These are phyloP conservation scores for Hemithea aestivaria DNA, from an alignment of 2,888 invertebrate genomes.

Conservation along the genomic window DNA sequence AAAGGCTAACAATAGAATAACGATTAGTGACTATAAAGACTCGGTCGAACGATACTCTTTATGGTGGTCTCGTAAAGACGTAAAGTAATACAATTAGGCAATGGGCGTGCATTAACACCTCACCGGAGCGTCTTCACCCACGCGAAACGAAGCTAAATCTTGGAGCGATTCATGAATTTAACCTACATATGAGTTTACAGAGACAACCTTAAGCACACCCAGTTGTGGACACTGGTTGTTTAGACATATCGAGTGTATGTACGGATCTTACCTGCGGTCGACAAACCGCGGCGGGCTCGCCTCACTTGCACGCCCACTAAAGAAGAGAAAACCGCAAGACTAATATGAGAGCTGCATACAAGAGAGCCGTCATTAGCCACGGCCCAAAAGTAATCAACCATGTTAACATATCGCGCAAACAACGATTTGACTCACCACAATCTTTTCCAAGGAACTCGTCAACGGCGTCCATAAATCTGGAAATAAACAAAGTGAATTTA, in stretches of 20 bases:
- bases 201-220: conserved; percentile 35
- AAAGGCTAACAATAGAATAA: conserved; percentile 50
- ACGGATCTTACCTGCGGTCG: conserved; percentile 43
- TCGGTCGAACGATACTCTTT: conserved; percentile 52
- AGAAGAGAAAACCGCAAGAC: conserved; percentile 50
- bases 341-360: conserved; percentile 38
- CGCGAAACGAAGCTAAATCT: conserved; percentile 48
- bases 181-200: conserved; percentile 51
- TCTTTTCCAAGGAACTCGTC: conserved; percentile 61
- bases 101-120: conserved; percentile 75
- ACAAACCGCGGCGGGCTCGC: conserved; percentile 38
- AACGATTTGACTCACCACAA: conserved; percentile 59
- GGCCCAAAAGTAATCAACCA: conserved; percentile 47
- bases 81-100: conserved; percentile 75
- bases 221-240: conserved; percentile 44
- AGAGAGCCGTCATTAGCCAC: conserved; percentile 39
- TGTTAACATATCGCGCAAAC: conserved; percentile 48
- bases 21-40: conserved; percentile 66
- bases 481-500: conserved; percentile 50
- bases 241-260: conserved; percentile 40
- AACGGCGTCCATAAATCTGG: conserved; percentile 65
- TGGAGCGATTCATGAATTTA: conserved; percentile 50
- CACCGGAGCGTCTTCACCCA: conserved; percentile 59
- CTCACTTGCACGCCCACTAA: conserved; percentile 46
- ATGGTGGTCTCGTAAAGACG: conserved; percentile 53